Evolutionary conservation across 2,888 invertebrate genomes (phyloP), one percentile per base, ranked within the genome.

Genomic region (Linyphia triangularis): DNA sequence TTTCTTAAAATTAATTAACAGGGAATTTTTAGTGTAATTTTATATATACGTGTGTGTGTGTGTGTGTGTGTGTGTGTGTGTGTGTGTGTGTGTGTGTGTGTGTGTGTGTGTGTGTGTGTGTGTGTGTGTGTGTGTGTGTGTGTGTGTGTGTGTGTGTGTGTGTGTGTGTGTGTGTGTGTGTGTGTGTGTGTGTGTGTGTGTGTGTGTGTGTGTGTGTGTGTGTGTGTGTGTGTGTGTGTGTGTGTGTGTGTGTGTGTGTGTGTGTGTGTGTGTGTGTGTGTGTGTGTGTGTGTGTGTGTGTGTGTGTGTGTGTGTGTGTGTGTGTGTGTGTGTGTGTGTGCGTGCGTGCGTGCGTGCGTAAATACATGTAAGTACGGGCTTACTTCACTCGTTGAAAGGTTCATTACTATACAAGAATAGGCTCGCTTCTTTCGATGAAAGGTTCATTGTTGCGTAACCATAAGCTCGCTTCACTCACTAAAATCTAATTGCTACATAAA

Each of bases 181-280:
- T 57, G 57, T 57, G 57, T 57, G 57, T 57, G 57, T 57, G 57
- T 57, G 57, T 57, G 57, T 57, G 57, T 57, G 57, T 57, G 57
- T 57, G 57, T 57, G 57, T 57, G 57, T 57, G 57, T 57, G 57
- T 57, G 57, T 57, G 57, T 57, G 57, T 57, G 57, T 57, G 57
- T 57, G 57, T 57, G 57, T 57, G 57, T 57, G 57, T 57, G 57
- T 57, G 57, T 57, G 57, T 57, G 57, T 57, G 57, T 57, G 57
- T 57, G 57, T 57, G 57, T 57, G 57, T 57, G 57, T 57, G 57
- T 13, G 57, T 13, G 57, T 57, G 57, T 13, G 16, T 57, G 57
- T 13, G 57, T 57, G 57, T 13, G 57, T 57, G 57, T 57, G 57
- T 57, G 57, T 57, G 57, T 57, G 57, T 57, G 57, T 57, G 5